Evolutionary conservation across 2,888 invertebrate species (phyloP).

Genomic region (Gastracanthus pulcherrimus): DNA sequence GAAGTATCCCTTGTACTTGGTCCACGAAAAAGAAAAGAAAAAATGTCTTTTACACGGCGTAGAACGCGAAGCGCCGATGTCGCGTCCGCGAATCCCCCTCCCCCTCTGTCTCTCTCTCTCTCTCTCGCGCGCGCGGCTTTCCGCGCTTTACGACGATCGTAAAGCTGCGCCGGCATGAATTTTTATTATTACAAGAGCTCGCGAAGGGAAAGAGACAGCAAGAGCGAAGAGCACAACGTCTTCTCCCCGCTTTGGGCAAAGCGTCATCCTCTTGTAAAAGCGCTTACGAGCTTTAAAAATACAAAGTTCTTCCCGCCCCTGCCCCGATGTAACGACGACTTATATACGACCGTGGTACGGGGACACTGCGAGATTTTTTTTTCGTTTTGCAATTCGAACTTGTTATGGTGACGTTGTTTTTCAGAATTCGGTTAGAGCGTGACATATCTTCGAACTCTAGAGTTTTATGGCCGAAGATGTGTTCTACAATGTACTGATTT

Average conservation of each 20-base stretch:
- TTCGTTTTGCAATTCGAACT: too few relatives aligned
- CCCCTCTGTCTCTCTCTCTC: too few relatives aligned
- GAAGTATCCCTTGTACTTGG: background rate
- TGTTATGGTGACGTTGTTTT: too few relatives aligned
- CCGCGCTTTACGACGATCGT: constrained; percentile 65
- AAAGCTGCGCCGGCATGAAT: constrained; percentile 66
- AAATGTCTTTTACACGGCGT: constrained; percentile 19
- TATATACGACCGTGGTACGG: too few relatives aligned
- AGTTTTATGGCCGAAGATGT: too few relatives aligned
- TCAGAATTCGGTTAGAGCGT: too few relatives aligned
- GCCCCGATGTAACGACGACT: too few relatives aligned
- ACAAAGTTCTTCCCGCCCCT: too few relatives aligned
- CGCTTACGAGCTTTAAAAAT: constrained; percentile 17
- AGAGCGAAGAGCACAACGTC: background rate
- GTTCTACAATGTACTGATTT: too few relatives aligned
- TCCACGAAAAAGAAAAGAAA: background rate
- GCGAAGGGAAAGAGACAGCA: constrained; percentile 4
- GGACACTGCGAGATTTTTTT: too few relatives aligned
- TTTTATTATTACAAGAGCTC: constrained; percentile 66
- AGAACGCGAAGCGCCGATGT: constrained; percentile 16
- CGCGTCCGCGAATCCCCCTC: constrained; percentile 51
- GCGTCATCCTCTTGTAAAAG: background rate
- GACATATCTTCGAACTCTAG: too few relatives aligned
- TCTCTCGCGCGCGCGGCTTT: too few relatives aligned
- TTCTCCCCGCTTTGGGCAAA: background rate